Base-by-base conservation (phyloP, 37 sponge, comb jelly and placozoan genomes). In the Oscarella lobularis region DNA sequence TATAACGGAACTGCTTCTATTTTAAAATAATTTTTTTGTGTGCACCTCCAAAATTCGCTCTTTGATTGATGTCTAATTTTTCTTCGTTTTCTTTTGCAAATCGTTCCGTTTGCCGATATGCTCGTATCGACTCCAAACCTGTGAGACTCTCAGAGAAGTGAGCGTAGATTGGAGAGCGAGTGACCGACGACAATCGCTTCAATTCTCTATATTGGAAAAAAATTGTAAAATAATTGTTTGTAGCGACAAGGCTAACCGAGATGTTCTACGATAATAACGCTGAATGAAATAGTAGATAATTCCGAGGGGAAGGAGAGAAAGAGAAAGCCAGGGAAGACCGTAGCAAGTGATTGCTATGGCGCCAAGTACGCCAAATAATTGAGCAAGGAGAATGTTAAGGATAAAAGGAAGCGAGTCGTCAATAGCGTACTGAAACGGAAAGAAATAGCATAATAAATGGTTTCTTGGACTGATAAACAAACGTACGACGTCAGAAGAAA, bases 391-490 rank as follows among this genome's bases (percentile, higher is more conserved):
- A 78, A 94, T 94, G 80, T 98, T 98, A 70, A 94, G 39, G 35
- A 85, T 91, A 81, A 98, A 98, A 14, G 99, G 99, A 2, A 98
- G 87, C 33, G 81, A 79, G 75, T 88, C 89, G 74, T 98, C 99
- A 73, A 98, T 91, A 40, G 95, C 80, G 35, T 92, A 95, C 89
- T 92, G 67, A 1, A 73, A 41, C n/a, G 0, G 65, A 72, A 14
- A 1, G 14, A n/a, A 70, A n/a, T 70, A 70, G 27, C 37, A 35
- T 35, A 70, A 9, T 14, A 20, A 27, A 70, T 70, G 14, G 27
- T 20, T 27, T 20, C 14, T 70, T 29, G 27, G 14, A 9, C 9
- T 27, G 37, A 29, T 20, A 31, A 9, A 70, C 60, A 48, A 9
- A 48, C 60, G 20, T 65, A 89, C 93, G 38, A 88, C 41, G 85